phyloP scores from a whole-genome alignment of 2,888 invertebrate species.

The Pseudoips prasinana region DNA sequence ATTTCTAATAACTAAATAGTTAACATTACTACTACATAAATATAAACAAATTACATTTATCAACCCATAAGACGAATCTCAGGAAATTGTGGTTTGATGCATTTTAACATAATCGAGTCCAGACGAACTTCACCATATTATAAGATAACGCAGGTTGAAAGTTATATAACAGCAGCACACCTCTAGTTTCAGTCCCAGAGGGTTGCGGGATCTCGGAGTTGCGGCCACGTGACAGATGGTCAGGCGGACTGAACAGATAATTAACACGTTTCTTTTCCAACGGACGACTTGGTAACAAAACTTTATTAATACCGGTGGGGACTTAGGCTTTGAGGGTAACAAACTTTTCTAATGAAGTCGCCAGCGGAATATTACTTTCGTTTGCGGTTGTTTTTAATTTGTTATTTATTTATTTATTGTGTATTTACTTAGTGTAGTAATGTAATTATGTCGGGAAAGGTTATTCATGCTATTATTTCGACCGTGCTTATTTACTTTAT shows the following conservation, averaged over 20 bases:
- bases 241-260: constrained; percentile 60
- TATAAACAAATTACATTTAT: too few relatives aligned
- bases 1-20: too few relatives aligned
- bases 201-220: constrained; percentile 29
- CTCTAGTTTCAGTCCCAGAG: constrained; percentile 15
- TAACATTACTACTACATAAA: too few relatives aligned
- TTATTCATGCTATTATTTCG: too few relatives aligned
- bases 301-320: constrained; percentile 78
- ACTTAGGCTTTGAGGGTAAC: constrained; percentile 75
- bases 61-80: too few relatives aligned
- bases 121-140: constrained; percentile 3
- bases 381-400: constrained; percentile 64
- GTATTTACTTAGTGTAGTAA: too few relatives aligned
- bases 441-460: too few relatives aligned
- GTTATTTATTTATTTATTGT: constrained; percentile 60
- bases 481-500: too few relatives aligned
- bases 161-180: constrained; percentile 32
- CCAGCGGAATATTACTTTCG: constrained; percentile 70
- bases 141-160: constrained; percentile 19
- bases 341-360: constrained; percentile 81
- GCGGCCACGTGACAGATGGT: constrained; percentile 66
- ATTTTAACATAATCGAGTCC: too few relatives aligned
- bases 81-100: too few relatives aligned
- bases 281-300: constrained; percentile 66
- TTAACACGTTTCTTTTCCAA: constrained; percentile 78